A percentile compares a stretch with the other conserved stretches of the same genome.
Evolutionary conservation across 2,888 invertebrate species (phyloP).

Genomic region (Aleiodes testaceus): DNA sequence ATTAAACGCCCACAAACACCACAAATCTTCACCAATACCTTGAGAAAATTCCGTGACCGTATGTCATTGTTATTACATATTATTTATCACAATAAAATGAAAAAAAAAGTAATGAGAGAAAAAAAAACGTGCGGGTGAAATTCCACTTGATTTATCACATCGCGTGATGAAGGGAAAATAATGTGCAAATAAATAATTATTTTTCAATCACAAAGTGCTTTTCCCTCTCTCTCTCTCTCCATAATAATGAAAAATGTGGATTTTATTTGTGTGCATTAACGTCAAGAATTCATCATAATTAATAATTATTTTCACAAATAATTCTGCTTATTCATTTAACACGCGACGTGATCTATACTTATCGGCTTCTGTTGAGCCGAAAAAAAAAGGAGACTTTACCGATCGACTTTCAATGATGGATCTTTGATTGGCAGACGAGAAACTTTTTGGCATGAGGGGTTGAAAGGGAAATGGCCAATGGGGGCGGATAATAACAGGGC

Average conservation of each 20-base stretch:
- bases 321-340: constrained; percentile 44
- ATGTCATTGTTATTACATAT: constrained; percentile 31
- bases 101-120: neutral
- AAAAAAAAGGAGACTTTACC: constrained; percentile 32
- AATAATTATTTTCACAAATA: constrained; percentile 13
- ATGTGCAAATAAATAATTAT: constrained; percentile 15
- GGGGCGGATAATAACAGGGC: constrained; percentile 73
- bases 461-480: constrained; percentile 70
- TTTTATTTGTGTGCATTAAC: neutral
- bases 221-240: neutral
- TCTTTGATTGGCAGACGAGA: constrained; percentile 68
- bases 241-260: neutral
- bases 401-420: constrained; percentile 69
- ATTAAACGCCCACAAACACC: constrained; percentile 53
- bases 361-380: constrained; percentile 63
- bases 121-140: neutral
- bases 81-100: constrained; percentile 19
- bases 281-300: neutral
- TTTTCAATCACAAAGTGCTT: constrained; percentile 24
- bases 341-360: constrained; percentile 63
- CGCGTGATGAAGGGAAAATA: constrained; percentile 18
- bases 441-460: constrained; percentile 58
- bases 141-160: constrained; percentile 1
- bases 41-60: constrained; percentile 2
- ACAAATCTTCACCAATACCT: constrained; percentile 7